Base-by-base conservation (phyloP, 2,888 invertebrate genomes). In the Thymelicus sylvestris region DNA sequence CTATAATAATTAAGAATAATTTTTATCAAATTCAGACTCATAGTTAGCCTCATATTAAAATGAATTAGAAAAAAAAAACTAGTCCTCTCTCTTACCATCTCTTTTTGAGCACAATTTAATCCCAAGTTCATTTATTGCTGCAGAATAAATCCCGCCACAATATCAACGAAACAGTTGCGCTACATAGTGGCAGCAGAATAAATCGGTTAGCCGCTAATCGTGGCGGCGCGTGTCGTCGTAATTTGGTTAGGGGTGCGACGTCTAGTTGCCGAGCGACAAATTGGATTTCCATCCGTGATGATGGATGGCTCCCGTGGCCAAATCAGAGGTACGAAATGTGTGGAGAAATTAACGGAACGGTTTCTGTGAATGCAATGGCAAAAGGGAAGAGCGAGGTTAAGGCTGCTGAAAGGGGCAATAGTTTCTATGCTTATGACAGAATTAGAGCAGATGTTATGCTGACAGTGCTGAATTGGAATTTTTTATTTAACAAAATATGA, bases 201-300 rank as follows among this genome's bases (percentile, higher is more conserved):
- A 89, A 90, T 90, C 88, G 86, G 82, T 83, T 77, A 82, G 78
- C 76, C 69, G 47, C 77, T 78, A 76, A 80, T 82, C 81, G 82
- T 81, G 79, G 79, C 76, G 79, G 79, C 78, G 82, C 80, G 83
- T 84, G 86, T 80, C 83, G 81, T 41, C 78, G 83, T 92, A 91
- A 92, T 88, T 87, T 86, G 81, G 84, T 92, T 92, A 91, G 81
- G 81, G 81, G 79, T 77, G 69, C 69, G 82, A 83, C 79, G 82
- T 84, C 84, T 81, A 82, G 82, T 82, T 81, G 84, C 83, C 86
- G 83, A 89, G 86, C 83, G 86, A 65, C 64, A 64, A 69, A 69
- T 69, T 69, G 68, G 63, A 92, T 92, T 89, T 89, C 86, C 91
- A 90, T 90, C 81, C 80, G 73, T 81, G 84, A 89, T 92, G 92